Conservation (phyloP, 2,888 invertebrate species). For the Dexiosoma caninum region DNA sequence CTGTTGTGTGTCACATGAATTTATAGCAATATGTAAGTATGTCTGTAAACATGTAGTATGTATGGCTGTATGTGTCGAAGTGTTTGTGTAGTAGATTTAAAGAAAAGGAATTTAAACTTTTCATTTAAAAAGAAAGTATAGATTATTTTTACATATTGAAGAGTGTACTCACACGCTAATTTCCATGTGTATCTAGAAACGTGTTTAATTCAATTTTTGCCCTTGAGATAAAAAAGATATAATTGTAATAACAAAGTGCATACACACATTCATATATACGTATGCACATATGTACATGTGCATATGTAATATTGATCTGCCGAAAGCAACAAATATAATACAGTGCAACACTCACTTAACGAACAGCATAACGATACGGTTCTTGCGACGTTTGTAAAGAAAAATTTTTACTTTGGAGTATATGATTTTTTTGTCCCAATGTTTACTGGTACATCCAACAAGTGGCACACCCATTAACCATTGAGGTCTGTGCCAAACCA, state of each 20-base stretch:
- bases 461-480: too few relatives aligned
- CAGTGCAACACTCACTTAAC: slow-evolving; percentile 2
- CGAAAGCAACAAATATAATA: too few relatives aligned
- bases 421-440: too few relatives aligned
- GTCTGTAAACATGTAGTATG: neutral
- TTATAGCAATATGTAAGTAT: neutral
- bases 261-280: neutral
- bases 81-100: too few relatives aligned
- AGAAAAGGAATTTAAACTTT: slow-evolving; percentile 7
- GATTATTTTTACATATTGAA: slow-evolving; percentile 1
- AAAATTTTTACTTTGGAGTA: too few relatives aligned
- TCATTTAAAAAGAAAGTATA: slow-evolving; percentile 30
- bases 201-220: slow-evolving; percentile 41
- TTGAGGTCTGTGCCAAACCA: too few relatives aligned
- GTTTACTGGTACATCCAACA: too few relatives aligned
- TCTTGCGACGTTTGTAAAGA: too few relatives aligned
- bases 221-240: slow-evolving; percentile 53
- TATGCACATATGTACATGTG: neutral
- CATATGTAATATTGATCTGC: too few relatives aligned
- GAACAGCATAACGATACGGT: too few relatives aligned
- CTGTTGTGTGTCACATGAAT: neutral
- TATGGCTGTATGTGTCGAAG: too few relatives aligned
- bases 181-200: neutral
- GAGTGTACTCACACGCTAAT: slow-evolving; percentile 7
- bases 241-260: neutral